Conservation (phyloP, 2,797 vertebrate genomes). For the Poliocrania exsul region DNA sequence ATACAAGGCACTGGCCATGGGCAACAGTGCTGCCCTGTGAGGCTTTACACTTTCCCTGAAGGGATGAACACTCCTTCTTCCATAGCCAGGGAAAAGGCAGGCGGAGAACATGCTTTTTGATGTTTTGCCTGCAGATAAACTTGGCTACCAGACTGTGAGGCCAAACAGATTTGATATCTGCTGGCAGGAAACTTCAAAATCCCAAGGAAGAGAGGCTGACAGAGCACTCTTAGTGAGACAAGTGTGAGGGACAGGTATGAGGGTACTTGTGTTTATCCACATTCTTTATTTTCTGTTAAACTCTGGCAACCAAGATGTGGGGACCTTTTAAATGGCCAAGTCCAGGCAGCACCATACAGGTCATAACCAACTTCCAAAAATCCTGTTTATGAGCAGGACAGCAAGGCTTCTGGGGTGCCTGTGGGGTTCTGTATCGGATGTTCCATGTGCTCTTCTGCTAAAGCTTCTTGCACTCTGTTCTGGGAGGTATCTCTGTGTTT, state of each 20-base stretch:
- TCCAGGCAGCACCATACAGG: not conserved
- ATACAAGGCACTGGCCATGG: not conserved
- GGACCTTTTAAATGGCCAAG: not conserved
- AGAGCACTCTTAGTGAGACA: rapidly evolving
- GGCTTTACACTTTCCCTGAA: not conserved
- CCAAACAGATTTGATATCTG: not conserved
- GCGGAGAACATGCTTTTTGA: not conserved
- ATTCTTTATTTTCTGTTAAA: not conserved
- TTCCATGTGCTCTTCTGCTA: not conserved
- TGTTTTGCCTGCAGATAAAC: not conserved
- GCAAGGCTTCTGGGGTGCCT: not conserved
- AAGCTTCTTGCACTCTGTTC: not conserved
- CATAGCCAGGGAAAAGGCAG: not conserved
- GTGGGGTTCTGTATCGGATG: not conserved
- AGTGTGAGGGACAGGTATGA: not conserved
- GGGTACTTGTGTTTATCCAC: not conserved
- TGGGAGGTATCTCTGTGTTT: rapidly evolving
- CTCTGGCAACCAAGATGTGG: not conserved
- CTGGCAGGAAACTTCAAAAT: not conserved
- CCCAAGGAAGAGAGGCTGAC: not conserved
- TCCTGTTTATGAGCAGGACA: not conserved
- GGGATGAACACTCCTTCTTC: not conserved
- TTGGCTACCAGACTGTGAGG: not conserved
- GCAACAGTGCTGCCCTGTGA: not conserved
- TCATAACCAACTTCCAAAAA: not conserved